Conservation (phyloP, 2,797 vertebrate species). For the Pseudochaenichthys georgianus region DNA sequence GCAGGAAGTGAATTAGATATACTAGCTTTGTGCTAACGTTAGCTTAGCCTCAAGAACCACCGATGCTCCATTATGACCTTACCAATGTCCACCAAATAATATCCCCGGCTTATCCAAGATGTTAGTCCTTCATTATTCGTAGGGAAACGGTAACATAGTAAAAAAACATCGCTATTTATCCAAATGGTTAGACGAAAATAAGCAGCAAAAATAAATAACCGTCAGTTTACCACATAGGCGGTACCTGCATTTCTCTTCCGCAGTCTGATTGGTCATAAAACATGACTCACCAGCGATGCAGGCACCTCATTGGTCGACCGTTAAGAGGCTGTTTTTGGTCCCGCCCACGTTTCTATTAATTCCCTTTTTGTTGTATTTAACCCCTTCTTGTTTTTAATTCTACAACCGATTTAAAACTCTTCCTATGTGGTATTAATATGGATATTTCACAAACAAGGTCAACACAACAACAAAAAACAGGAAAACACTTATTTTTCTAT, state of each 20-base stretch:
- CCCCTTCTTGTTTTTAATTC: background rate
- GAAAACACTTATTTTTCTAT: constrained; percentile 9
- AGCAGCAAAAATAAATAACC: constrained; percentile 10
- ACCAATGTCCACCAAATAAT: constrained; percentile 16
- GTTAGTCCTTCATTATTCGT: constrained; percentile 40
- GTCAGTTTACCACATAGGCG: constrained; percentile 22
- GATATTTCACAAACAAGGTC: background rate
- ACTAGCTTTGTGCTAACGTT: constrained; percentile 51
- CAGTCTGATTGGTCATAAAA: constrained; percentile 54
- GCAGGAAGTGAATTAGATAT: constrained; percentile 51
- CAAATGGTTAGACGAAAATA: constrained; percentile 5
- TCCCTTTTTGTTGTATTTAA: background rate
- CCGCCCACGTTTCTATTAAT: background rate
- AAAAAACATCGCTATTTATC: constrained; percentile 29
- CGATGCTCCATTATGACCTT: constrained; percentile 33
- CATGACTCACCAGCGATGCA: rapidly evolving
- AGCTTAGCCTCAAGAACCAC: constrained; percentile 13
- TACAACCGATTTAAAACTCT: rapidly evolving
- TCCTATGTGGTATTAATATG: too few relatives aligned
- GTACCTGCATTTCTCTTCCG: rapidly evolving
- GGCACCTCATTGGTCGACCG: constrained; percentile 54
- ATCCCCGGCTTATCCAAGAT: constrained; percentile 17
- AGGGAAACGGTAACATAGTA: background rate
- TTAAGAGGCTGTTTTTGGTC: background rate
- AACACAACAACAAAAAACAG: constrained; percentile 17